phyloP scores from a whole-genome alignment of 2,113 vertebrate species.

The Centropristis striata region DNA sequence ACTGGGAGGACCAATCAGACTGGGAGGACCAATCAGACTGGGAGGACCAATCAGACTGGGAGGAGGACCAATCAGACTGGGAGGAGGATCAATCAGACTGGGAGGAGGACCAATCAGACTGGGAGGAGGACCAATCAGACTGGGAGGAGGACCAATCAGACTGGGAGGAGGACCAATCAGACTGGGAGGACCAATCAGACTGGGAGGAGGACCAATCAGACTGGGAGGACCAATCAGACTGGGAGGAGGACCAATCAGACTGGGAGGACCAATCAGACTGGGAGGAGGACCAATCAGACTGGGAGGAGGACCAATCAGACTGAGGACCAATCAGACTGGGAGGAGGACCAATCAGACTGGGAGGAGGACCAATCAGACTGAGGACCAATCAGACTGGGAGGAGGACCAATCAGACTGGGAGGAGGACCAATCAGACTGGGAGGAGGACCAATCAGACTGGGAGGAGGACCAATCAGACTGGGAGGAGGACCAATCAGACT shows the following conservation, averaged over 20 bases:
- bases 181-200: constrained; percentile 2
- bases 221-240: constrained; percentile 1
- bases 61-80: too few relatives aligned
- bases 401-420: background rate
- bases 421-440: constrained; percentile 14
- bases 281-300: constrained; percentile 92
- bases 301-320: constrained; percentile 79
- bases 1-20: constrained; percentile 2
- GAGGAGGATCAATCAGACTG: background rate
- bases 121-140: background rate
- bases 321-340: background rate
- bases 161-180: background rate
- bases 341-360: constrained; percentile 13
- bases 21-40: background rate
- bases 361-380: background rate
- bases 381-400: constrained; percentile 8
- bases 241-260: background rate
- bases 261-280: constrained; percentile 4
- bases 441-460: background rate
- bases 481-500: background rate
- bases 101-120: constrained; percentile 11
- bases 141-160: constrained; percentile 13
- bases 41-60: constrained; percentile 6
- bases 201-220: background rate
- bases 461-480: constrained; percentile 11